Conservation (phyloP, 2,888 invertebrate species). For the Kuschelorhynchus macadamiae region DNA sequence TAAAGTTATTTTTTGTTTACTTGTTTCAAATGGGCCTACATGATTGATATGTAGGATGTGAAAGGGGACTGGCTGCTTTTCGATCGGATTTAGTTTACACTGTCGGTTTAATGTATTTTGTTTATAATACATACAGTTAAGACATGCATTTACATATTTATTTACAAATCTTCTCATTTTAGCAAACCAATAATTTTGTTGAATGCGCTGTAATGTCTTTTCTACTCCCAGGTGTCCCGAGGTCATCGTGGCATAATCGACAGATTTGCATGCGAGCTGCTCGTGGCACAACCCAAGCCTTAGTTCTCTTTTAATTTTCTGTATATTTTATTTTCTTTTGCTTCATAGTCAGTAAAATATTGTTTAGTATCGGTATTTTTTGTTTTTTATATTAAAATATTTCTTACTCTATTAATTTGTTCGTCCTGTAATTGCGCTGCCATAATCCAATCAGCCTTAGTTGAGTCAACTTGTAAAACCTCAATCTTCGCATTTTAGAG, state of each 20-base stretch:
- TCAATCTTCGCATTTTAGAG: neutral
- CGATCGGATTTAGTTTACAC: constrained; percentile 33
- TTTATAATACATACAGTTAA: constrained; percentile 32
- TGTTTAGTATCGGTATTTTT: neutral
- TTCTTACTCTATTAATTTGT: constrained; percentile 1
- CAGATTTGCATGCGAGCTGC: constrained; percentile 15
- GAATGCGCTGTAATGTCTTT: constrained; percentile 10
- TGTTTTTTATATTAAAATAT: neutral
- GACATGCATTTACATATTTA: constrained; percentile 4
- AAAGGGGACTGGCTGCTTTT: constrained; percentile 26
- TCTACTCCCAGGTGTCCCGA: constrained; percentile 15
- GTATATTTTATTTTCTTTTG: constrained; percentile 2
- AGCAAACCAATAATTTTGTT: constrained; percentile 26
- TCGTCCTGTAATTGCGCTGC: constrained; percentile 19
- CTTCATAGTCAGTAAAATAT: constrained; percentile 12
- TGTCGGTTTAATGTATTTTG: constrained; percentile 13
- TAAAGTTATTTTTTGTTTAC: constrained; percentile 28
- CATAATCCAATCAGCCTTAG: neutral
- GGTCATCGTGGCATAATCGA: constrained; percentile 18
- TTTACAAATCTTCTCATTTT: constrained; percentile 20
- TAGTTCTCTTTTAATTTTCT: constrained; percentile 8
- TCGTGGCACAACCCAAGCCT: constrained; percentile 15
- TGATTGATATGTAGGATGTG: constrained; percentile 34
- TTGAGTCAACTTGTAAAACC: neutral
- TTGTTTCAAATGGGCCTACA: constrained; percentile 33